These are phyloP conservation scores for Perodicticus potto DNA, from an alignment of 2,797 vertebrate genomes.

Conservation along the genomic window DNA sequence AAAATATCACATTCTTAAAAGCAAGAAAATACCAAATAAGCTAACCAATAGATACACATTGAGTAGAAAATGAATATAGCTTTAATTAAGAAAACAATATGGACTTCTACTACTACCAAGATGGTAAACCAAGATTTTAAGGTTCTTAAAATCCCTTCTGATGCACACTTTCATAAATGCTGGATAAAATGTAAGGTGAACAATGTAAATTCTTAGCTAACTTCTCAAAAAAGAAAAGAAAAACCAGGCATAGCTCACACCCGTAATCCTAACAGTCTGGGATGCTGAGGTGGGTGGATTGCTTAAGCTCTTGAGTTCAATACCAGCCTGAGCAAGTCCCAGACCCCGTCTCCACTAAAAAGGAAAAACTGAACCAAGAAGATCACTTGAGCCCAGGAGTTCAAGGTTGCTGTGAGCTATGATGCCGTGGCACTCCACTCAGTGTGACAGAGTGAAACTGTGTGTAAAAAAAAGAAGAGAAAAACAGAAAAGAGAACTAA, in stretches of 20 bases:
- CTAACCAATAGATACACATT: not conserved
- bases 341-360: too few relatives aligned
- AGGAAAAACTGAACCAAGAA: too few relatives aligned
- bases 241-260: not conserved
- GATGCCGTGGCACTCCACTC: too few relatives aligned
- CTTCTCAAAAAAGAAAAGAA: not conserved
- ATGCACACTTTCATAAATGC: not conserved
- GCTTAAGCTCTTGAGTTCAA: too few relatives aligned
- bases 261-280: too few relatives aligned
- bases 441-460: too few relatives aligned
- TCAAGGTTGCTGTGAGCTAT: too few relatives aligned
- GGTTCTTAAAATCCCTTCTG: not conserved
- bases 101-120: not conserved
- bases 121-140: not conserved
- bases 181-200: not conserved
- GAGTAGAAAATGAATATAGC: not conserved
- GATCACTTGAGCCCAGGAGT: too few relatives aligned
- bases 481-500: not conserved
- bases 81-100: slow-evolving; percentile 27
- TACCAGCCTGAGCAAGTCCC: too few relatives aligned
- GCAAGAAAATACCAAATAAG: not conserved
- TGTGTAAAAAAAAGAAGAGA: not conserved
- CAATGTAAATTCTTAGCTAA: not conserved
- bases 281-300: too few relatives aligned
- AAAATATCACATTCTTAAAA: not conserved